Evolutionary conservation across 2,888 invertebrate species (phyloP), one percentile per base, ranked within the genome.

Genomic region (Sturmia bella): DNA sequence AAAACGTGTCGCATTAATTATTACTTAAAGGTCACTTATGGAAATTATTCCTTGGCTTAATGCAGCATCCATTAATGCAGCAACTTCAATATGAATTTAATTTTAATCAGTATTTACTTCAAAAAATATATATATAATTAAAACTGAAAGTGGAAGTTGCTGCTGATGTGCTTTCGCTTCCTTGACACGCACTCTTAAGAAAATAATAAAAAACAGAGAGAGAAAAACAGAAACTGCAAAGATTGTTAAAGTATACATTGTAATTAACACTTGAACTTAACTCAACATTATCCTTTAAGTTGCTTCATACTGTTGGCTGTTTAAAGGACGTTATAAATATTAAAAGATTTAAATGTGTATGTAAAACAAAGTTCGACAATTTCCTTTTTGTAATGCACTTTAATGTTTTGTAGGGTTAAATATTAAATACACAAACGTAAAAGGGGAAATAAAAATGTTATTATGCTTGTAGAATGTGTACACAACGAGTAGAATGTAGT

Each of bases 211-310:
- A 21, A n/a, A 32, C 7, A 3, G 9, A 21, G 21, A 32, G 32
- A 3, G 9, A 27, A 27, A 27, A 6, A 37, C 21, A n/a, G n/a
- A n/a, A n/a, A n/a, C 15, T 48, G 37, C 17, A 7, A 48, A 59
- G 48, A 39, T 70, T 48, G 5, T 57, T 13, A 24, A 48, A 70
- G 37, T 48, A 24, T 12, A 45, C 21, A 56, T 13, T 37, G 13
- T 41, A 59, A 72, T 50, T 59, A 70, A 27, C 70, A 72, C 70
- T 72, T 48, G 21, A 70, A 57, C 19, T 69, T 43, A 7, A 21
- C 24, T 19, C 9, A 61, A 61, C n/a, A 13, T 32, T 32, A 39
- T 19, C 19, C 17, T 3, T 39, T 12, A 19, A 39, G n/a, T 4
- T 45, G 45, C 6, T 37, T 19, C 56, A 32, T 32, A 17, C 32